Conservation (phyloP, 2,888 invertebrate genomes). For the Lutraria lutraria region DNA sequence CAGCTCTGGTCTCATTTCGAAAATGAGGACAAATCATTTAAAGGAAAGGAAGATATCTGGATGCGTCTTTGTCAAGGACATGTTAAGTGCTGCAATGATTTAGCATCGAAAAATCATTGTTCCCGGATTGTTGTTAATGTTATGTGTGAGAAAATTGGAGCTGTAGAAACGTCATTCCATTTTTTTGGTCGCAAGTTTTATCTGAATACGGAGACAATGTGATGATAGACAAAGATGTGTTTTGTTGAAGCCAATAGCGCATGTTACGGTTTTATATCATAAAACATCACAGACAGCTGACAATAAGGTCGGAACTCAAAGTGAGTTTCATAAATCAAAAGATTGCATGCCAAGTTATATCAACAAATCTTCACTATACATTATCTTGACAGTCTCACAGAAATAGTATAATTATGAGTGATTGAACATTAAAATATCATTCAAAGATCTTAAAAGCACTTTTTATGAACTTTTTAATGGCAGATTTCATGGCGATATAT, state of each 20-base stretch:
- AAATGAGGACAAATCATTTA: slow-evolving; percentile 14
- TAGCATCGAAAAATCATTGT: background rate
- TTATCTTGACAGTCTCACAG: slow-evolving; percentile 34
- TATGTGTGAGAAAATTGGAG: background rate
- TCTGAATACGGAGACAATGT: background rate
- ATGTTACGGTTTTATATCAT: background rate
- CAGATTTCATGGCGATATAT: slow-evolving; percentile 19
- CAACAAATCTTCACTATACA: background rate
- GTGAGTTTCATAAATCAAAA: slow-evolving; percentile 36
- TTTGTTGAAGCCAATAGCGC: background rate
- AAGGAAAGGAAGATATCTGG: background rate
- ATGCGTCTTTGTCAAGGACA: background rate
- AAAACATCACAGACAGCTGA: slow-evolving; percentile 2
- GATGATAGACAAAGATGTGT: background rate
- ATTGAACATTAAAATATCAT: slow-evolving; percentile 7
- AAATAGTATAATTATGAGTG: slow-evolving; percentile 6
- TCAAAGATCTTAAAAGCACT: background rate
- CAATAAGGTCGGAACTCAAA: slow-evolving; percentile 13
- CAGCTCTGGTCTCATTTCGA: background rate
- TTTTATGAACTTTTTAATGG: slow-evolving; percentile 13
- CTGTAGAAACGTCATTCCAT: background rate
- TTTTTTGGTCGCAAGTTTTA: background rate
- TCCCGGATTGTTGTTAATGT: background rate
- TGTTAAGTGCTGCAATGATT: background rate
- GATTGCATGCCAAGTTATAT: slow-evolving; percentile 31